Evolutionary conservation across 2,888 invertebrate genomes (phyloP).

Genomic region (Dolichomitus sp.): DNA sequence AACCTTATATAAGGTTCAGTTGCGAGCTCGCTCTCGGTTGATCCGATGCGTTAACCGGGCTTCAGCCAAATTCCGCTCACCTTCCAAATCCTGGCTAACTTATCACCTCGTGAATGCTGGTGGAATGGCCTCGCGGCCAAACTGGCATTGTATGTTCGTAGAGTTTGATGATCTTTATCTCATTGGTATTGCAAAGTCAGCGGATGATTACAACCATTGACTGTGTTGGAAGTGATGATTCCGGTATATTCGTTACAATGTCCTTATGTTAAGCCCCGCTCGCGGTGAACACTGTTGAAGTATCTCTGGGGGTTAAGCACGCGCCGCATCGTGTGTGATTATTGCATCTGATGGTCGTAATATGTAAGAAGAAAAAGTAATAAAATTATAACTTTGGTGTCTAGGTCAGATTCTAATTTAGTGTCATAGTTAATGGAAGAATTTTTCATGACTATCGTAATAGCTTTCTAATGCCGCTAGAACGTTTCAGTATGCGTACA

Average conservation of each 20-base stretch:
- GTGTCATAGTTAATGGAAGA: neutral
- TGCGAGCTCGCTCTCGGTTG: conserved; percentile 65
- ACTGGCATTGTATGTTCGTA: conserved; percentile 48
- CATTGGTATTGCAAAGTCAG: conserved; percentile 58
- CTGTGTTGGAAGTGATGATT: neutral
- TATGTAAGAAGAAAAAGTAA: too few species aligned
- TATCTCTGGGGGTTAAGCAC: too few species aligned
- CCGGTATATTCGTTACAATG: neutral
- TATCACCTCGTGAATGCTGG: conserved; percentile 70
- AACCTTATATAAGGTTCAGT: conserved; percentile 81
- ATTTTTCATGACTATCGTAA: neutral
- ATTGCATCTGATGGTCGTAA: too few species aligned
- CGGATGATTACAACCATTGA: conserved; percentile 22
- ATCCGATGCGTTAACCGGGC: conserved; percentile 81
- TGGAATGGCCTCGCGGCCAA: conserved; percentile 46
- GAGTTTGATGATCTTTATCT: conserved; percentile 65
- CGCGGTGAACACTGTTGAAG: neutral
- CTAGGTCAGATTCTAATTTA: too few species aligned
- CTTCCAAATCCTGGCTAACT: conserved; percentile 73
- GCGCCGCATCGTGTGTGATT: too few species aligned
- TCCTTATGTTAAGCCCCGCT: neutral
- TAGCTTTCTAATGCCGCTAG: too few species aligned
- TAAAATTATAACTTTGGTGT: too few species aligned
- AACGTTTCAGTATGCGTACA: too few species aligned
- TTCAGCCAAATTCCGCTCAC: conserved; percentile 78